Evolutionary conservation across 1,140 invertebrate genomes (phyloP), one percentile per base, ranked within the genome.

Genomic region (Matsumurasca onukii): DNA sequence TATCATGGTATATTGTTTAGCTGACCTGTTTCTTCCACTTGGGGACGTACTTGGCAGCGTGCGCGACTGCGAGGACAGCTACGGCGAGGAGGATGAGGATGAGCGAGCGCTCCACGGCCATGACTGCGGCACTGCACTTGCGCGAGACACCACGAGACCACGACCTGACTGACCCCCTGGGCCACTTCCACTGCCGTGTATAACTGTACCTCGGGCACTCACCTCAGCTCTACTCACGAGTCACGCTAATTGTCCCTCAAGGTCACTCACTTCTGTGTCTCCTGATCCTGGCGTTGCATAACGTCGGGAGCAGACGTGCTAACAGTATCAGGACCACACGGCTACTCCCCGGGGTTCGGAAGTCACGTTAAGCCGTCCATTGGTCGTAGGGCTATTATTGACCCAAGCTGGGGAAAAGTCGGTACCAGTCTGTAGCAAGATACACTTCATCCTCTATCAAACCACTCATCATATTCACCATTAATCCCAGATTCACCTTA

Each of bases 21-120:
- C 69, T 75, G 73, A 88, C 88, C 81, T 88, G 86, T 77, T 91
- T 91, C 76, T 92, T 92, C 91, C 91, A 92, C 76, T 91, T 89
- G 1, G 91, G 90, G 55, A 91, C 82, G 76, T 89, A 88, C 77
- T 74, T 74, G n/a, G 74, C 72, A 20, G 69, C 15, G 17, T 31
- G 20, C n/a, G 39, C 59, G 17, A 31, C 1, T 3, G 27, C 13
- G 2, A 63, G 1, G 27, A 63, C 20, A 29, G 17, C 59, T 12
- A 24, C 2, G 15, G 39, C 17, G 29, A 61, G 25, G 12, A n/a
- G n/a, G n/a, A n/a, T n/a, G n/a, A n/a, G n/a, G n/a, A 27, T 24
- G 9, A 61, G 29, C 5, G 15, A n/a, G 24, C 15, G 12, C 24
- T 25, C 22, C 59, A 29, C 20, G n/a, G n/a, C n/a, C n/a, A n/a